These are phyloP conservation scores for Dynastes grantii DNA, from an alignment of 2,888 invertebrate species.

Conservation along the genomic window DNA sequence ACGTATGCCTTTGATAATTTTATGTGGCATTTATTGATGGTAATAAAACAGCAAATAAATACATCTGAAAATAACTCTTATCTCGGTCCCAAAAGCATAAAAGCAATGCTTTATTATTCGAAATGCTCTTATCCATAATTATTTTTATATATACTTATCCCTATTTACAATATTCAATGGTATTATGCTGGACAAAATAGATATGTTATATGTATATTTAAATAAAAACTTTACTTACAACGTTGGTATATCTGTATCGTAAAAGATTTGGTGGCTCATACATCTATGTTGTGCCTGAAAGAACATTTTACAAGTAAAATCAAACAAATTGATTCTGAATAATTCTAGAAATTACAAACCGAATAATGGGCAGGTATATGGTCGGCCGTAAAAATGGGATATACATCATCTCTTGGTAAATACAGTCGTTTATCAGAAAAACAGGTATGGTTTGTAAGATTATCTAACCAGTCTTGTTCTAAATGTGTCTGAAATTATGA, in stretches of 20 bases:
- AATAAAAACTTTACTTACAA: slow-evolving; percentile 74
- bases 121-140: background rate
- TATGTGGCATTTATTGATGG: background rate
- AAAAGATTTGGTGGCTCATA: slow-evolving; percentile 78
- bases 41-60: slow-evolving; percentile 6
- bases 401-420: slow-evolving; percentile 69
- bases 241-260: slow-evolving; percentile 78
- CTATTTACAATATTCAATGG: background rate
- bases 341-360: slow-evolving; percentile 67
- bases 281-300: slow-evolving; percentile 80
- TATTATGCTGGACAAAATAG: slow-evolving; percentile 12
- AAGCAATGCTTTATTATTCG: background rate
- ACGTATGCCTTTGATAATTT: background rate
- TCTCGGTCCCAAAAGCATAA: background rate
- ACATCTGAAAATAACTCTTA: slow-evolving; percentile 24
- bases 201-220: background rate
- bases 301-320: slow-evolving; percentile 34
- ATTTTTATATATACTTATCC: background rate
- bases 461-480: slow-evolving; percentile 70
- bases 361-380: slow-evolving; percentile 74
- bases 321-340: background rate
- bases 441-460: slow-evolving; percentile 51
- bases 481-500: slow-evolving; percentile 73
- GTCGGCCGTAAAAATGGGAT: slow-evolving; percentile 73
- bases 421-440: slow-evolving; percentile 69